phyloP scores from a whole-genome alignment of 2,888 invertebrate genomes.

The Agelastica alni region DNA sequence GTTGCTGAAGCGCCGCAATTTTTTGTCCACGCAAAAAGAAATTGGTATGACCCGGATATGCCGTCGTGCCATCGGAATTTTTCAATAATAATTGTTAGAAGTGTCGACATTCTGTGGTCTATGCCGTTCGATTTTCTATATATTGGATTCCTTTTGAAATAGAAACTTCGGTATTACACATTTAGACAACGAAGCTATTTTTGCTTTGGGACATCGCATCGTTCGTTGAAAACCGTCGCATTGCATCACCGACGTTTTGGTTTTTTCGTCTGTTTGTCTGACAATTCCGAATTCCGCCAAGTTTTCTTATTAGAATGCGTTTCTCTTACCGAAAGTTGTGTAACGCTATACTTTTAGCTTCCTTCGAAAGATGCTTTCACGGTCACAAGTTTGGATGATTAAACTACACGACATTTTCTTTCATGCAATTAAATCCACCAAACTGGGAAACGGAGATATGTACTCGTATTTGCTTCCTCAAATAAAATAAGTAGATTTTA shows the following conservation, averaged over 20 bases:
- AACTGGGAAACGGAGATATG: too few species aligned
- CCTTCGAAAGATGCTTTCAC: too few species aligned
- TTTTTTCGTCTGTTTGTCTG: slow-evolving; percentile 15
- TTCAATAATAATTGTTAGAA: slow-evolving; percentile 31
- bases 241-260: slow-evolving; percentile 20
- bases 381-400: too few species aligned
- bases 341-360: too few species aligned
- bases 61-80: slow-evolving; percentile 24
- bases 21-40: slow-evolving; percentile 11
- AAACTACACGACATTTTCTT: too few species aligned
- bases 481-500: too few species aligned
- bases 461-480: too few species aligned
- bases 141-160: slow-evolving; percentile 35
- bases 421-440: too few species aligned
- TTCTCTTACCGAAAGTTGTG: too few species aligned
- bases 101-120: slow-evolving; percentile 28
- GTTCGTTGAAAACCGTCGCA: slow-evolving; percentile 29
- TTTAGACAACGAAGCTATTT: slow-evolving; percentile 21
- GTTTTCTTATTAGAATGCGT: not conserved
- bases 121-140: slow-evolving; percentile 26
- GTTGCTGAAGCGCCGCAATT: too few species aligned
- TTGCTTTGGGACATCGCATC: slow-evolving; percentile 15
- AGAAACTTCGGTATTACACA: slow-evolving; percentile 28
- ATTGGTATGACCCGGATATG: slow-evolving; percentile 16
- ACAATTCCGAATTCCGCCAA: slow-evolving; percentile 2